Evolutionary conservation across 2,797 vertebrate species (phyloP).

Genomic region (Ctenosaura bakeri): DNA sequence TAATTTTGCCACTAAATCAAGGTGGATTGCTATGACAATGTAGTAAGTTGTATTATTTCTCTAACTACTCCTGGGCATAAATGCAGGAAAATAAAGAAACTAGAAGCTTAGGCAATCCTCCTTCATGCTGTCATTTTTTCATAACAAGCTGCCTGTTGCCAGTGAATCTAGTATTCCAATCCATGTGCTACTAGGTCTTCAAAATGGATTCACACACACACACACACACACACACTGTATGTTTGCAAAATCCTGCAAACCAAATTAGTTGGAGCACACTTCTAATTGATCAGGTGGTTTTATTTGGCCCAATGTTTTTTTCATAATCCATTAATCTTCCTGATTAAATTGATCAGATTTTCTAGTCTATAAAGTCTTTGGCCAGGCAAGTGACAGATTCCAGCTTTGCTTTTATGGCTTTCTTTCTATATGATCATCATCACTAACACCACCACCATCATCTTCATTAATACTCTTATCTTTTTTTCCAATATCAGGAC

Average conservation of each 20-base stretch:
- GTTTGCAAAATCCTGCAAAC: background rate
- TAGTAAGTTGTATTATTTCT: conserved; percentile 69
- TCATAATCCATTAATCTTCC: background rate
- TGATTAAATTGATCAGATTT: background rate
- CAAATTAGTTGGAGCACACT: background rate
- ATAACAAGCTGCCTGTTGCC: background rate
- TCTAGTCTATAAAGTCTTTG: background rate
- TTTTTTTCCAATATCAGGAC: no score
- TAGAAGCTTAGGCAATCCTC: conserved; percentile 30
- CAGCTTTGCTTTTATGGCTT: background rate
- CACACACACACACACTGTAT: background rate
- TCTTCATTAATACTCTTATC: no score
- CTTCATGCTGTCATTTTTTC: background rate
- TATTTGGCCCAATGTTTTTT: no score
- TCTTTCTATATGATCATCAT: background rate
- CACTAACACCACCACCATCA: no score
- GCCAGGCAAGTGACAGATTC: background rate
- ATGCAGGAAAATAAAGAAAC: conserved; percentile 60
- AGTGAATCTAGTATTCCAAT: background rate
- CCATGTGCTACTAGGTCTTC: background rate
- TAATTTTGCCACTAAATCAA: conserved; percentile 79
- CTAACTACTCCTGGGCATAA: conserved; percentile 56
- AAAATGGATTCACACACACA: background rate
- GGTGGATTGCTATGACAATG: conserved; percentile 69
- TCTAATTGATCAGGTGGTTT: background rate